Evolutionary conservation across 2,888 invertebrate species (phyloP).

Genomic region (Taphrorychus bicolor): DNA sequence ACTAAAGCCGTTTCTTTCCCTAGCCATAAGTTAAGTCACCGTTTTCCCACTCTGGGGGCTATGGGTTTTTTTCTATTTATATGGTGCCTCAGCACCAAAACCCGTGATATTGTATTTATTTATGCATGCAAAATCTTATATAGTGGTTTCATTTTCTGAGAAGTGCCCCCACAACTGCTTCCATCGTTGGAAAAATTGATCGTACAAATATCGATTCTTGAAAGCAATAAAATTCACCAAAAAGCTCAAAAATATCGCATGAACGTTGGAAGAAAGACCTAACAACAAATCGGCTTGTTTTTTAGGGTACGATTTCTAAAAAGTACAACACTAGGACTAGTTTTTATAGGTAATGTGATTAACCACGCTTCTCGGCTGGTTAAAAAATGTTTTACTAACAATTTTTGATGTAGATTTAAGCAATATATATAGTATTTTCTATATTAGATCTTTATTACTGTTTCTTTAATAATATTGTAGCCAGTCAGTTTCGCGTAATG

Average conservation of each 20-base stretch:
- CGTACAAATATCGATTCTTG: too few species aligned
- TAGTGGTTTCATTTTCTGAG: too few species aligned
- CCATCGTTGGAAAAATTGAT: too few species aligned
- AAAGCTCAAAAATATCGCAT: background rate
- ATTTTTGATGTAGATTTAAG: constrained; percentile 52
- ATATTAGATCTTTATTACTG: constrained; percentile 46
- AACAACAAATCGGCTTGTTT: background rate
- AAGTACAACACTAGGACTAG: constrained; percentile 48
- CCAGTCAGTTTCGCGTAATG: background rate
- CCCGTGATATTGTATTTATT: too few species aligned
- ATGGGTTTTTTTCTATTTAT: too few species aligned
- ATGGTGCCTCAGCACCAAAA: too few species aligned
- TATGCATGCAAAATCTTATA: too few species aligned
- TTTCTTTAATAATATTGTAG: background rate
- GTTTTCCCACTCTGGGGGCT: too few species aligned
- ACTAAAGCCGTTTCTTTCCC: too few species aligned
- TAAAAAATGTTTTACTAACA: constrained; percentile 45
- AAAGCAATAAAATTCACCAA: background rate
- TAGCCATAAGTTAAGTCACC: too few species aligned
- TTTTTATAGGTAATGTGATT: constrained; percentile 54
- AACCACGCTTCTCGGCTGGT: constrained; percentile 48
- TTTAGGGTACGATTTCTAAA: constrained; percentile 16
- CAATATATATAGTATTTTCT: constrained; percentile 47
- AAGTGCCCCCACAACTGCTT: too few species aligned
- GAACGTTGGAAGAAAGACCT: background rate